These are phyloP conservation scores for Scyliorhinus canicula DNA, from an alignment of 2,797 vertebrate genomes.

Conservation along the genomic window DNA sequence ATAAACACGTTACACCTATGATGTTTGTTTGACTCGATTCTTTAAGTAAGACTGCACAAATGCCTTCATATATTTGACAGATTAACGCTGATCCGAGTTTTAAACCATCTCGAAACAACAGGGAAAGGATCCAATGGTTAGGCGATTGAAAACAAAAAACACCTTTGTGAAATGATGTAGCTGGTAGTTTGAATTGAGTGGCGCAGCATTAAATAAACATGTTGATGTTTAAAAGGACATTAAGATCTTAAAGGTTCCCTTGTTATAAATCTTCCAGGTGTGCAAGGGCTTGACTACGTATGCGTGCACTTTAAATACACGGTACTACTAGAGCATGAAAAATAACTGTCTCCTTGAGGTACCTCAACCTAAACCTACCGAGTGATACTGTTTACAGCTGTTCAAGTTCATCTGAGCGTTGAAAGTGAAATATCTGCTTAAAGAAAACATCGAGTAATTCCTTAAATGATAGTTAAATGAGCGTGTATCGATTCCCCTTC, in stretches of 20 bases:
- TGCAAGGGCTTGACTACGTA: not conserved
- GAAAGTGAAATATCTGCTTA: constrained; percentile 19
- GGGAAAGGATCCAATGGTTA: not conserved
- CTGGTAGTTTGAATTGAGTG: not conserved
- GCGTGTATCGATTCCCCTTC: not conserved
- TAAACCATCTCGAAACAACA: constrained; percentile 3
- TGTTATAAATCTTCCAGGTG: constrained; percentile 33
- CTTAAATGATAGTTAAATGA: constrained; percentile 1
- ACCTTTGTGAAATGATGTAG: not conserved
- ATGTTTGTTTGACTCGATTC: not conserved
- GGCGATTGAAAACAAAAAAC: not conserved
- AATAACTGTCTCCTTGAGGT: constrained; percentile 10
- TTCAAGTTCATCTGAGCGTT: constrained; percentile 17
- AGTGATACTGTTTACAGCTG: constrained; percentile 24
- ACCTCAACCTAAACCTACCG: not conserved
- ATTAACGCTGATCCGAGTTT: not conserved
- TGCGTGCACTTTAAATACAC: constrained; percentile 6
- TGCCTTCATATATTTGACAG: constrained; percentile 15
- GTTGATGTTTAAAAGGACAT: constrained; percentile 1
- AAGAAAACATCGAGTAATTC: not conserved
- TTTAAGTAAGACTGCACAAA: not conserved
- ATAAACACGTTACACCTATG: not conserved
- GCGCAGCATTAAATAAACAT: constrained; percentile 10
- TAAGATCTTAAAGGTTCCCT: constrained; percentile 15
- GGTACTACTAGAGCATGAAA: constrained; percentile 22